Base-by-base conservation (phyloP, 2,797 vertebrate genomes). In the Neopelma chrysocephalum region DNA sequence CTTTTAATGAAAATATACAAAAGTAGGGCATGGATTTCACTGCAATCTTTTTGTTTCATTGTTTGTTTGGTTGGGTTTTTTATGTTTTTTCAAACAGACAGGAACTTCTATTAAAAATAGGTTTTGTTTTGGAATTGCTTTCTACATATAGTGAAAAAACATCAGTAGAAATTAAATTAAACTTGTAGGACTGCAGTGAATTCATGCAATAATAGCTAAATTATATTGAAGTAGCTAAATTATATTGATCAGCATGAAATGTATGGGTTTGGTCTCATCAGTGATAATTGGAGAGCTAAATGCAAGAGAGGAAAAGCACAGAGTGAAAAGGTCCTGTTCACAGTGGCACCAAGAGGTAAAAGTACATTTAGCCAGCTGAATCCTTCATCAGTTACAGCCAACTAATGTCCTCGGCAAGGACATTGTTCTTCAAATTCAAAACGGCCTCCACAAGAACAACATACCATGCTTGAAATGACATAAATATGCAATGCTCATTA, bases 281-380 rank as follows among this genome's bases (percentile, higher is more conserved):
- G 62, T 25, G 61, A 14, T 36, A 89, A 48, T 77, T 84, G 68
- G 56, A 93, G 93, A 96, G 82, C 64, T 95, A 94, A 91, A 40
- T 77, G 76, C 66, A 89, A 89, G 80, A 85, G 57, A 92, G 32
- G 27, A 91, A 91, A 84, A 91, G 48, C 83, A 76, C 9, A 82
- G 76, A 88, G 57, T 32, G 25, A 87, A 95, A 89, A 95, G 90
- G 91, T 96, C 80, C 87, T 96, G 66, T 96, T 97, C 84, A 93
- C 98, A 98, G 97, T 98, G 98, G 98, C 97, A 98, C 97, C 97
- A 97, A 98, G 97, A 98, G 97, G 97, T 95, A 97, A 98, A 98
- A 98, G 98, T 96, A 96, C 90, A 95, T 93, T 96, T 96, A 95
- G 89, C 94, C 94, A 93, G 94, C 87, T 96, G 94, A 95, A 57